Base-by-base conservation (phyloP, 2,888 invertebrate species). In the Bhutanitis thaidina region DNA sequence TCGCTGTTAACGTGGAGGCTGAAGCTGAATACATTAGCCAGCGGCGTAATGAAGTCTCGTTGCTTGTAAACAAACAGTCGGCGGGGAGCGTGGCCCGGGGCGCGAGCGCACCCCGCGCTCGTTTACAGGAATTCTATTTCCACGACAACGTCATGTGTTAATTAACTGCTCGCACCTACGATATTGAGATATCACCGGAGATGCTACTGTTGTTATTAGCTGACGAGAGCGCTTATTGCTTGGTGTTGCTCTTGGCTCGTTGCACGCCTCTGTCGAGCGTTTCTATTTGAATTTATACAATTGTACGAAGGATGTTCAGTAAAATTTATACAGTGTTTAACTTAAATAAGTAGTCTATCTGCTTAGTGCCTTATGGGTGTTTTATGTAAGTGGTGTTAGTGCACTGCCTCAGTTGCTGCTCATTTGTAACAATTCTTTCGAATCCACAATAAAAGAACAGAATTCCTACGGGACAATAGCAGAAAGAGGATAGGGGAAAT, bases 1-100 rank as follows among this genome's bases (percentile, higher is more conserved):
- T 89, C 89, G 87, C 86, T 87, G 89, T 88, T 87, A 88, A 86
- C 89, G 87, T 86, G 85, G 80, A 87, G 88, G 87, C 87, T 88
- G 88, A 88, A 89, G 89, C 88, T 87, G 89, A 89, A 89, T 89
- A 89, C 89, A 89, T 89, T 89, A 89, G 88, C 88, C 85, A 77
- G 79, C 81, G 84, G 87, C 86, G 88, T 89, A 89, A 89, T 89
- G 89, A 89, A 89, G 88, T 88, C 89, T 88, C 83, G 86, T 78
- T 77, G 87, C 79, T 87, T 89, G 89, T 89, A 89, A 88, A 89
- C 88, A 89, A 89, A 89, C 85, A 86, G 27, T 27, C 27, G 66
- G 65, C 65, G 66, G 59, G 57, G 56, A 50, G 55, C 56, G 55
- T 66, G 61, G 65, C 69, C 61, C 60, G 54, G 67, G 67, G 85